Base-by-base conservation (phyloP, 2,113 vertebrate species). In the Epinephelus cyanopodus region DNA sequence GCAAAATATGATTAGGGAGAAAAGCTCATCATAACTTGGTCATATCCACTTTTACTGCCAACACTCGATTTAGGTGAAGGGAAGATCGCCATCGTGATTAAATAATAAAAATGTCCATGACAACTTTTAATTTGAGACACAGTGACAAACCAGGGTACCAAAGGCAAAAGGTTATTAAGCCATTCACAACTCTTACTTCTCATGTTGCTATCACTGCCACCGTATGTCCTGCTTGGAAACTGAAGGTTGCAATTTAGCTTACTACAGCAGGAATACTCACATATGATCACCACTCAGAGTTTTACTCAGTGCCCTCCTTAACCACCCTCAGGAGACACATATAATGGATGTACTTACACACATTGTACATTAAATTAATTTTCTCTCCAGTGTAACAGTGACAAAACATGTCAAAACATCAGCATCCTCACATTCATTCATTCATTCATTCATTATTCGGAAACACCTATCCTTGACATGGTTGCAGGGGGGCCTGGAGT, bases 331-430 rank as follows among this genome's bases (percentile, higher is more conserved):
- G 21, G 8, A 61, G 56, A 70, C 17, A 0, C 2, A 70, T 60
- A 71, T 47, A 52, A 21, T 47, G 13, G 27, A 65, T 48, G 21
- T 12, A 6, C 25, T 53, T 48, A 45, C 53, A 42, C 15, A 25
- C 12, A 27, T n/a, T 60, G 52, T 42, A 25, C 19, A 45, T 37
- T 15, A 53, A 53, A 82, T 66, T 17, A 3, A 71, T 29, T 45
- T 56, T 25, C 73, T 33, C 54, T 63, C 39, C 23, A 3, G 13
- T 64, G 19, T 5, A 33, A 78, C 21, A 65, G 33, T 23, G 53
- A 39, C 37, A 62, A 25, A 52, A 11, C 39, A 52, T n/a, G 17
- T 70, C 57, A 77, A 45, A 74, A 70, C 15, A 78, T 2, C 23
- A 39, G 21, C 58, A 70, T 23, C 27, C 21, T 45, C 29, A 4